Evolutionary conservation across 2,797 vertebrate genomes (phyloP).

Genomic region (Alectoris magna): DNA sequence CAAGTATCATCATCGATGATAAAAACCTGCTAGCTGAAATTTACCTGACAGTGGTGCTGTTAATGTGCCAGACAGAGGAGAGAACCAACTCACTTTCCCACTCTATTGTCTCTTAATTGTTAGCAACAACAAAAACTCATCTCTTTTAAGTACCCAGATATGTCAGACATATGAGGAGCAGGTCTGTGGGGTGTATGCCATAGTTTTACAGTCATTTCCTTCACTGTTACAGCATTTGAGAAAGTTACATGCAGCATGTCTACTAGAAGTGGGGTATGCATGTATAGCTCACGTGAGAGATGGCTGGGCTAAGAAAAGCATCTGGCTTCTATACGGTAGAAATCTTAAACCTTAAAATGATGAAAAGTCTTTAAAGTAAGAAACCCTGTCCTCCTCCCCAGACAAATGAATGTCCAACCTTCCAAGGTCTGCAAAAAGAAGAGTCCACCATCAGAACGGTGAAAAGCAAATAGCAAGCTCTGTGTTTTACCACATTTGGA

Average conservation of each 20-base stretch:
- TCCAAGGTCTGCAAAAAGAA: neutral
- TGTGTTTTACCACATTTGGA: neutral
- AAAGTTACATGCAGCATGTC: neutral
- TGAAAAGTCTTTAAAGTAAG: neutral
- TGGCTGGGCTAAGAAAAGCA: neutral
- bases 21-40: neutral
- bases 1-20: neutral
- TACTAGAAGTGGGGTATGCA: neutral
- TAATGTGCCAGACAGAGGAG: neutral
- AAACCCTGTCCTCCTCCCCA: neutral
- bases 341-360: neutral
- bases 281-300: neutral
- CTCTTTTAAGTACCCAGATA: neutral
- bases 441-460: neutral
- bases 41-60: neutral
- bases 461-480: neutral
- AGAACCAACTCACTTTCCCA: slow-evolving; percentile 5
- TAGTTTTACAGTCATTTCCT: neutral
- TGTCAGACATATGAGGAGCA: neutral
- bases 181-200: neutral
- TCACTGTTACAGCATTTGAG: neutral
- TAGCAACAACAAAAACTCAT: neutral
- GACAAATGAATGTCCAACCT: neutral
- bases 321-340: neutral
- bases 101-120: neutral